phyloP scores from a whole-genome alignment of 2,888 invertebrate genomes.

The Pristionchus arcanus region DNA sequence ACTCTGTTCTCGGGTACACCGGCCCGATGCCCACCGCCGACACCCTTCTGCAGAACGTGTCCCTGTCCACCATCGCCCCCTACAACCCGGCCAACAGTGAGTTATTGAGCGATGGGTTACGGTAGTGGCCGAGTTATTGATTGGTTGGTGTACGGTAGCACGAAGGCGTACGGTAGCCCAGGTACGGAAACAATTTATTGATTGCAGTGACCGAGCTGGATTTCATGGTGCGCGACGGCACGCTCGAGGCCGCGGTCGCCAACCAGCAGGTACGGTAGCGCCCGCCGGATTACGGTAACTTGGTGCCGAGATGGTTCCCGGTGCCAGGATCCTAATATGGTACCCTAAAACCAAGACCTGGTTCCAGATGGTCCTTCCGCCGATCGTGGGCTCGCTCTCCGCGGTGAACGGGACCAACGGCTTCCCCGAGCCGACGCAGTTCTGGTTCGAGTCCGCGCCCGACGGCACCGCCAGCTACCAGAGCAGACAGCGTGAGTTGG shows the following conservation, averaged over 20 bases:
- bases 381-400: conserved; percentile 21
- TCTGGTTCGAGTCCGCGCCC: conserved; percentile 50
- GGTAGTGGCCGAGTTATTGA: not conserved
- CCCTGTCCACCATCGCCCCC: conserved; percentile 49
- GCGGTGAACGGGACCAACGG: conserved; percentile 42
- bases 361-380: conserved; percentile 18
- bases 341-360: not conserved
- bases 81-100: conserved; percentile 52
- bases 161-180: too few species aligned
- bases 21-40: conserved; percentile 37
- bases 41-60: conserved; percentile 55
- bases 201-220: conserved; percentile 56
- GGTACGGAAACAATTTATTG: not conserved
- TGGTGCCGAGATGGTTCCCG: not conserved
- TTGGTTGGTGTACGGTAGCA: too few species aligned
- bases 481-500: conserved; percentile 49
- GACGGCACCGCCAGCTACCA: conserved; percentile 46
- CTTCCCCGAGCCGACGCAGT: conserved; percentile 48
- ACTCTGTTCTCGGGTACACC: conserved; percentile 16
- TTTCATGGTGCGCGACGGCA: conserved; percentile 48
- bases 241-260: not conserved
- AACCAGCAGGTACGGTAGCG: conserved; percentile 27
- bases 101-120: not conserved
- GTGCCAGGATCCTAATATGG: not conserved
- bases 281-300: not conserved